These are phyloP conservation scores for Silurus glanis DNA, from an alignment of 2,113 vertebrate genomes.

Conservation along the genomic window DNA sequence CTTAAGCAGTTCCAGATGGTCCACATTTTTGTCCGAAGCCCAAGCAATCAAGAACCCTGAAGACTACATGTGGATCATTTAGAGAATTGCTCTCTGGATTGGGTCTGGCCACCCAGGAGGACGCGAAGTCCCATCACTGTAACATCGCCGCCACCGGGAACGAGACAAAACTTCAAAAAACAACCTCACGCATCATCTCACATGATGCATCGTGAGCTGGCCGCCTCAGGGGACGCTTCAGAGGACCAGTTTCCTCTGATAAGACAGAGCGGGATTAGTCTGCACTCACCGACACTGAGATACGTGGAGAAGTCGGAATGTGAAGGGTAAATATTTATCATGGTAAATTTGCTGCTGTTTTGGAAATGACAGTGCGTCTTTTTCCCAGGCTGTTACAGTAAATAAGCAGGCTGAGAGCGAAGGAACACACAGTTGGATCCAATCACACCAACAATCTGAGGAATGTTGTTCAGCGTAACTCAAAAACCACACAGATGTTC, in stretches of 20 bases:
- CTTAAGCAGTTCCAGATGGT: neutral
- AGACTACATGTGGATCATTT: neutral
- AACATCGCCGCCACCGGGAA: slow-evolving; percentile 54
- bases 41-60: neutral
- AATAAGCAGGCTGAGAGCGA: neutral
- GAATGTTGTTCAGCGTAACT: neutral
- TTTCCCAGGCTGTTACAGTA: slow-evolving; percentile 54
- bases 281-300: slow-evolving; percentile 62
- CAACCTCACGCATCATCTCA: slow-evolving; percentile 56
- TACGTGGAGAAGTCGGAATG: slow-evolving; percentile 57
- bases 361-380: slow-evolving; percentile 31
- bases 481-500: neutral
- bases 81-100: neutral
- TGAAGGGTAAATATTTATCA: slow-evolving; percentile 74
- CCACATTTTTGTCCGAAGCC: neutral
- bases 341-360: slow-evolving; percentile 66
- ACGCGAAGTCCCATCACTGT: neutral
- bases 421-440: neutral
- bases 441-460: neutral
- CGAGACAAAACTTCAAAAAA: slow-evolving; percentile 63
- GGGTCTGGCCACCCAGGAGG: neutral
- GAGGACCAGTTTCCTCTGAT: slow-evolving; percentile 63
- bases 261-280: slow-evolving; percentile 65
- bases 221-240: slow-evolving; percentile 65
- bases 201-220: slow-evolving; percentile 62